Conservation (phyloP, 2,113 vertebrate genomes). For the Furnarius figulus region DNA sequence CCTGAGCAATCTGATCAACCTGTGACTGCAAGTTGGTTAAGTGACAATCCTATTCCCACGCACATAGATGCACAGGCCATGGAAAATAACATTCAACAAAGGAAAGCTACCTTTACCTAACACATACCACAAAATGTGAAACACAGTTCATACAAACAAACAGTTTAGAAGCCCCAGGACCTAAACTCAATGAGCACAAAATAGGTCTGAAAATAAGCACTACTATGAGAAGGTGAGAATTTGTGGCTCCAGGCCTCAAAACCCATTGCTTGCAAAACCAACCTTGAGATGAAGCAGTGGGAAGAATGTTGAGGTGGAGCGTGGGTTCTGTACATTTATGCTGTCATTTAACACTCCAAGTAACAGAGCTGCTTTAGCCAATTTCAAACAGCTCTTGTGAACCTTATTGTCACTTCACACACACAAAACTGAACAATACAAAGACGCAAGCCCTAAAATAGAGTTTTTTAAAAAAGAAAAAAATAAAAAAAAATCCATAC, state of each 20-base stretch:
- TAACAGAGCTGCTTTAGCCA: neutral
- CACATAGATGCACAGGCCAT: neutral
- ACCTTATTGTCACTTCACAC: neutral
- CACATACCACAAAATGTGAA: neutral
- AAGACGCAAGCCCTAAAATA: accelerated
- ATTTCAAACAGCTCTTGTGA: neutral
- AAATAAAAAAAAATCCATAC: too few species aligned
- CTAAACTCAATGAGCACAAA: neutral
- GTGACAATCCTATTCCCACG: neutral
- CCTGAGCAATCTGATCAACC: neutral
- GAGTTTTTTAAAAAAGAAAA: too few species aligned
- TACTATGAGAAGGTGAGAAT: neutral
- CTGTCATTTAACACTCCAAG: neutral
- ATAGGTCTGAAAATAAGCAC: neutral
- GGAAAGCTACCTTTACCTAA: neutral
- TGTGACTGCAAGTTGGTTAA: neutral
- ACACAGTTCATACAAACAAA: neutral
- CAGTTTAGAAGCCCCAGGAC: neutral
- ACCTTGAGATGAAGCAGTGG: neutral
- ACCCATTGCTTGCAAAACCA: neutral
- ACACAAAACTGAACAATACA: neutral
- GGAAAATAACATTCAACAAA: neutral
- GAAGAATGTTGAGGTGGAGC: neutral
- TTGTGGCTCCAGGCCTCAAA: neutral
- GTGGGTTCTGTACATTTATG: neutral